These are phyloP conservation scores for Drosophila buzzatii DNA, from an alignment of 2,888 invertebrate species.

Conservation along the genomic window DNA sequence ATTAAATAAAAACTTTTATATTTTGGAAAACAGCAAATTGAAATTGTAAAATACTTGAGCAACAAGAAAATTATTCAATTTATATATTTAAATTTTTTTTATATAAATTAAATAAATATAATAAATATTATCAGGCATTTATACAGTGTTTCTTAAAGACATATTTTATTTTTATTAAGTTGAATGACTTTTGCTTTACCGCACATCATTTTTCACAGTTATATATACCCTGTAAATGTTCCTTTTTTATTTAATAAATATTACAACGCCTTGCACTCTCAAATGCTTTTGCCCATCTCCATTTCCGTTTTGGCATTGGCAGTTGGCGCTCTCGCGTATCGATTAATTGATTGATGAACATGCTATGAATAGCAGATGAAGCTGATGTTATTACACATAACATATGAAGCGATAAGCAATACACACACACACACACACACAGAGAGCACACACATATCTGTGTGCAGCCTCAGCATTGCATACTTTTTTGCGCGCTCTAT, in stretches of 20 bases:
- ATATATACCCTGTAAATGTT: conserved; percentile 17
- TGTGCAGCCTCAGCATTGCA: conserved; percentile 39
- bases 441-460: not conserved
- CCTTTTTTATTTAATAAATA: conserved; percentile 29
- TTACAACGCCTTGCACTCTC: conserved; percentile 18
- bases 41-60: conserved; percentile 11
- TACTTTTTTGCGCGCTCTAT: conserved; percentile 38
- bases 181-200: not conserved
- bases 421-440: conserved; percentile 14
- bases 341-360: conserved; percentile 80
- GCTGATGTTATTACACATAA: conserved; percentile 65
- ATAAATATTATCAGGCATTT: not conserved
- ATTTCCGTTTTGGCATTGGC: conserved; percentile 34
- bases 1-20: not conserved
- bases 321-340: conserved; percentile 59
- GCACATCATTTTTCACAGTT: conserved; percentile 25
- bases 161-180: not conserved
- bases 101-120: no score
- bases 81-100: not conserved
- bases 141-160: not conserved
- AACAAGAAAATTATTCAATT: conserved; percentile 1
- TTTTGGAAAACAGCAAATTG: not conserved
- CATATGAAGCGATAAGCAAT: conserved; percentile 63
- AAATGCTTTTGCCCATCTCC: conserved; percentile 3
- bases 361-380: conserved; percentile 77